Percentiles rank a stretch among this genome's conserved stretches.
Evolutionary conservation across 2,888 invertebrate genomes (phyloP).

Genomic region (Chymomyza amoena): DNA sequence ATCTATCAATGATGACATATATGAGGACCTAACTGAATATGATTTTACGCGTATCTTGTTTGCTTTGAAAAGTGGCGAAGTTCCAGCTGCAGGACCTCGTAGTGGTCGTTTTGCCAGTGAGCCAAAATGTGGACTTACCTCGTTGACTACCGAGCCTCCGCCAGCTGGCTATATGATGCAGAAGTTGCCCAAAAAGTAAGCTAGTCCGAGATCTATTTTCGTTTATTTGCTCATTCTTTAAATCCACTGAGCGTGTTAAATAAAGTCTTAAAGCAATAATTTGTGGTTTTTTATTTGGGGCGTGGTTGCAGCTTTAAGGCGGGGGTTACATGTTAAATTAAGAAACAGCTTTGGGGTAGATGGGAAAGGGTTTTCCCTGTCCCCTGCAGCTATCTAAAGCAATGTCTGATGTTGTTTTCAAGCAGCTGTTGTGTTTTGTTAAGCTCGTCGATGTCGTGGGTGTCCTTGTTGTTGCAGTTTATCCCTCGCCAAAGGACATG

Average conservation of each 20-base stretch:
- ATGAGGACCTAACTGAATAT: slow-evolving; percentile 37
- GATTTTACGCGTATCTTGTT: slow-evolving; percentile 24
- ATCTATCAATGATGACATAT: slow-evolving; percentile 49
- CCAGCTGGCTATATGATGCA: slow-evolving; percentile 47
- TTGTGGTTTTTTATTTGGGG: neutral
- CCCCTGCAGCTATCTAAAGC: neutral
- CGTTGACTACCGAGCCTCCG: slow-evolving; percentile 28
- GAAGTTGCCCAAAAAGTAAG: slow-evolving; percentile 20
- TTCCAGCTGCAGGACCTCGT: slow-evolving; percentile 40
- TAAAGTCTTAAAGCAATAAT: neutral
- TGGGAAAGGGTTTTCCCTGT: neutral
- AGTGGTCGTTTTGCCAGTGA: slow-evolving; percentile 38
- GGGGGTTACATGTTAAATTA: neutral
- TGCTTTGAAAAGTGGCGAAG: slow-evolving; percentile 8
- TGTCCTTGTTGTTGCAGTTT: slow-evolving; percentile 25
- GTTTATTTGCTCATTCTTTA: neutral
- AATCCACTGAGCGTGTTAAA: neutral
- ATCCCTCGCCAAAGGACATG: slow-evolving; percentile 55
- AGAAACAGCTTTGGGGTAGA: neutral
- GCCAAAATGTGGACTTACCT: slow-evolving; percentile 34
- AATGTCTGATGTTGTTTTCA: slow-evolving; percentile 15
- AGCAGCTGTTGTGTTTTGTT: slow-evolving; percentile 58
- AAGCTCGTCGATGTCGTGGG: slow-evolving; percentile 34
- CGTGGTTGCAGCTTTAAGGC: slow-evolving; percentile 1
- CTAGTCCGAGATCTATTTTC: neutral